A percentile compares a stretch with the other conserved stretches of the same genome.
phyloP scores from a whole-genome alignment of 2,888 invertebrate genomes.

The Brenthis hecate region DNA sequence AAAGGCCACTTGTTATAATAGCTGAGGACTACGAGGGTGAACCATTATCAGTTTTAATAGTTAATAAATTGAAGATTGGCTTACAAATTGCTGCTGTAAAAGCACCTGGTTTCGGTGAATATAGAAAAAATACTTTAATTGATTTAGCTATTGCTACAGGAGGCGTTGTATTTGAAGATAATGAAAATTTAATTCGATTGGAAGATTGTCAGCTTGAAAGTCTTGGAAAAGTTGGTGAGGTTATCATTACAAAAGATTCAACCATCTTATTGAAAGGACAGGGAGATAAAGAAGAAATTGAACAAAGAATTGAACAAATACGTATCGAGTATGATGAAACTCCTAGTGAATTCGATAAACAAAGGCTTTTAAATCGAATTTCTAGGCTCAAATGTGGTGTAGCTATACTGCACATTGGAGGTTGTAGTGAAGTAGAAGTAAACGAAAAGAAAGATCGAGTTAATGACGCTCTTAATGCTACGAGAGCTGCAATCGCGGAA shows the following conservation, averaged over 20 bases:
- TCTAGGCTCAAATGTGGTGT: constrained; percentile 93
- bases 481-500: constrained; percentile 96
- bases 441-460: constrained; percentile 98
- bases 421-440: constrained; percentile 94
- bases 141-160: constrained; percentile 97
- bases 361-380: constrained; percentile 93
- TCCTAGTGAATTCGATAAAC: constrained; percentile 94
- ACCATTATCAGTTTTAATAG: constrained; percentile 94
- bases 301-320: constrained; percentile 89
- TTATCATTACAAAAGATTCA: constrained; percentile 95
- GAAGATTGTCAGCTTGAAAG: constrained; percentile 92
- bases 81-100: constrained; percentile 97
- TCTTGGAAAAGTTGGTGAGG: constrained; percentile 92
- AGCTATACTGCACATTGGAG: constrained; percentile 90
- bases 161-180: constrained; percentile 96
- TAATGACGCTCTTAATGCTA: constrained; percentile 96
- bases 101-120: constrained; percentile 97
- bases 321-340: constrained; percentile 91
- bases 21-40: constrained; percentile 98
- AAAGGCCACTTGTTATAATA: constrained; percentile 96
- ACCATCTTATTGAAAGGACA: constrained; percentile 87
- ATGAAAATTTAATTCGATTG: constrained; percentile 91
- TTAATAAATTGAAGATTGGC: constrained; percentile 93
- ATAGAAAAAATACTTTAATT: constrained; percentile 91
- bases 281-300: constrained; percentile 89